These are phyloP conservation scores for Gastrophryne carolinensis DNA, from an alignment of 2,797 vertebrate species.

Conservation along the genomic window DNA sequence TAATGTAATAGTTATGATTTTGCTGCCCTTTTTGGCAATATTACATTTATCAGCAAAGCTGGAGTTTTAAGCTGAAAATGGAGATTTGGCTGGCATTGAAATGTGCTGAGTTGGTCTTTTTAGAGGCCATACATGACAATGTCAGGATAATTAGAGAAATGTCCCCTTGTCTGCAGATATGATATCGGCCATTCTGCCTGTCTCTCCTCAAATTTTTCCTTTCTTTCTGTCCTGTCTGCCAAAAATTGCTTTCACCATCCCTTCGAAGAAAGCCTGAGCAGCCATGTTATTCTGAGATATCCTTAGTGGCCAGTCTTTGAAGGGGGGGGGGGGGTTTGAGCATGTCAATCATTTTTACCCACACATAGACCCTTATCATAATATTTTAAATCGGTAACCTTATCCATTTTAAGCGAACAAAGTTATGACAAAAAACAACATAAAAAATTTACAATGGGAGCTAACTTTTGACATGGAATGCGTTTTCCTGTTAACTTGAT, in stretches of 20 bases:
- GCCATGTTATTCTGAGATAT: neutral
- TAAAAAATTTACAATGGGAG: neutral
- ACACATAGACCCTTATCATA: neutral
- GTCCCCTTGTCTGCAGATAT: neutral
- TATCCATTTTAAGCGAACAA: constrained; percentile 6
- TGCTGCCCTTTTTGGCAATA: no score
- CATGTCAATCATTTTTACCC: neutral
- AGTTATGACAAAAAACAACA: constrained; percentile 13
- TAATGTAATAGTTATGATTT: no score
- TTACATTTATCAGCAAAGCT: no score
- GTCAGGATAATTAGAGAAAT: neutral
- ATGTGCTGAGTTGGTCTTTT: neutral
- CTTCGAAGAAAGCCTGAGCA: neutral
- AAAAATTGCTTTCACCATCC: neutral
- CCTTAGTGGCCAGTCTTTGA: neutral
- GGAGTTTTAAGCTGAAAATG: neutral
- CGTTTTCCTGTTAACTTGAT: neutral
- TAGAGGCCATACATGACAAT: neutral
- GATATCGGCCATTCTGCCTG: neutral
- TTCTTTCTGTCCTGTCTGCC: neutral
- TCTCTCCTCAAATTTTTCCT: neutral
- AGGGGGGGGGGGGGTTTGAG: neutral
- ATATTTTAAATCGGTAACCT: constrained; percentile 10
- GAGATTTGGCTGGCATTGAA: neutral
- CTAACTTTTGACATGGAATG: neutral